Percentiles rank a stretch among this genome's conserved stretches.
Evolutionary conservation across 2,113 vertebrate genomes (phyloP).

Genomic region (Lagopus leucura): DNA sequence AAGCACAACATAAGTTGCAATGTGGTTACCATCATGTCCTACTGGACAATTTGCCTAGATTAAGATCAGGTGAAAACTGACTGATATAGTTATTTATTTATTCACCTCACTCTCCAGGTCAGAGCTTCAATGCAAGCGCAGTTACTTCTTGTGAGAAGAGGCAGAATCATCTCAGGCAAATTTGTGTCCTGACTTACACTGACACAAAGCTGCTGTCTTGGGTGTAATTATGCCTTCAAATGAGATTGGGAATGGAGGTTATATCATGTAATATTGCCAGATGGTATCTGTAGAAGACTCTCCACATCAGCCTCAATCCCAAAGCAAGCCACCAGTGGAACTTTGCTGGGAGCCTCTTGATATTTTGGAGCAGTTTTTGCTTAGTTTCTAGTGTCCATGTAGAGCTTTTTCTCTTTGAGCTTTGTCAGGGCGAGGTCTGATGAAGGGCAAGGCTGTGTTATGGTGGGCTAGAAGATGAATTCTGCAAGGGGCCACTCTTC

Average conservation of each 20-base stretch:
- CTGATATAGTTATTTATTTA: fast-evolving
- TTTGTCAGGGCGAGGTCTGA: not conserved
- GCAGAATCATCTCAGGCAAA: not conserved
- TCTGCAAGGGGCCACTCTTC: not conserved
- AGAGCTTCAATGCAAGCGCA: not conserved
- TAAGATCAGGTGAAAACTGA: not conserved
- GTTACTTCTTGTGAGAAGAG: not conserved
- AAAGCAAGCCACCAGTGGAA: fast-evolving
- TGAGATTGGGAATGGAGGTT: not conserved
- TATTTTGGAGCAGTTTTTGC: not conserved
- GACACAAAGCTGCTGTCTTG: too few relatives aligned
- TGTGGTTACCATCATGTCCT: not conserved
- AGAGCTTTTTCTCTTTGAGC: not conserved
- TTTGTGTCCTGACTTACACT: not conserved
- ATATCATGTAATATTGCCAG: too few relatives aligned
- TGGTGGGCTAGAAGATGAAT: slow-evolving; percentile 7
- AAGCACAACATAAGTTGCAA: too few relatives aligned
- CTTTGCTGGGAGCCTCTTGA: not conserved
- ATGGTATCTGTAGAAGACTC: not conserved
- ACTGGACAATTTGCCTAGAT: too few relatives aligned
- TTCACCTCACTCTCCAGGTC: not conserved
- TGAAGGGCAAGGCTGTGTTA: not conserved
- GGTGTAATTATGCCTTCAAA: too few relatives aligned
- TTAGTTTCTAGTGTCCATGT: not conserved
- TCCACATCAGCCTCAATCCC: too few relatives aligned